Conservation (phyloP, 2,888 invertebrate genomes). For the Oscheius sp. region DNA sequence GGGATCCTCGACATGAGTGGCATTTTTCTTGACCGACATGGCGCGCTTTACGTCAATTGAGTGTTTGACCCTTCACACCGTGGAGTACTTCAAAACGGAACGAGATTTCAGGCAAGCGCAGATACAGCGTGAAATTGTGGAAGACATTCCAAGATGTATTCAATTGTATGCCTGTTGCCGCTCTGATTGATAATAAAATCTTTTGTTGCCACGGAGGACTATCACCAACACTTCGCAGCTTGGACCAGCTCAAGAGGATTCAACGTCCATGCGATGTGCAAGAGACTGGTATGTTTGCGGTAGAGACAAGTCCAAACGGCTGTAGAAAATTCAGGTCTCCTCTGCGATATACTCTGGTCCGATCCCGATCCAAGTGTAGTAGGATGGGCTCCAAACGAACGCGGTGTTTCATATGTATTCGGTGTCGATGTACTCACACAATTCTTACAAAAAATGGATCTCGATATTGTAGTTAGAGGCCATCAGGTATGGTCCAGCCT, state of each 20-base stretch:
- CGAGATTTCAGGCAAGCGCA: conserved; percentile 59
- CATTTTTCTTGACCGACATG: background rate
- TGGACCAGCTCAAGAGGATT: conserved; percentile 66
- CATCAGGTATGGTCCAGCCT: conserved; percentile 55
- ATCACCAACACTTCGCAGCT: conserved; percentile 63
- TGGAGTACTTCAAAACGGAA: background rate
- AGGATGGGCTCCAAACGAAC: conserved; percentile 68
- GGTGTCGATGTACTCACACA: conserved; percentile 65
- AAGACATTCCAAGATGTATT: conserved; percentile 69
- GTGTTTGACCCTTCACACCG: conserved; percentile 25
- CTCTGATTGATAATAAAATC: conserved; percentile 66
- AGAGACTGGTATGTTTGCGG: conserved; percentile 51
- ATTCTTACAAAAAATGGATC: conserved; percentile 66
- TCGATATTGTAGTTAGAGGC: conserved; percentile 67
- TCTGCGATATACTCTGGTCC: conserved; percentile 67
- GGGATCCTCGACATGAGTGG: too few relatives aligned
- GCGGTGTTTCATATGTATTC: conserved; percentile 67
- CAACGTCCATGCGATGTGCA: conserved; percentile 67
- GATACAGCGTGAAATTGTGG: conserved; percentile 66
- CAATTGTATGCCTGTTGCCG: conserved; percentile 68
- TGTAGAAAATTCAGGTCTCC: conserved; percentile 46
- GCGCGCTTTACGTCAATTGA: background rate
- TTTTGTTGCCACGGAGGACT: conserved; percentile 68
- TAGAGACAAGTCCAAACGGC: background rate
- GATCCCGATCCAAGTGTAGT: conserved; percentile 64